Evolutionary conservation across 2,797 vertebrate species (phyloP).

Genomic region (Cirrhinus mrigala): DNA sequence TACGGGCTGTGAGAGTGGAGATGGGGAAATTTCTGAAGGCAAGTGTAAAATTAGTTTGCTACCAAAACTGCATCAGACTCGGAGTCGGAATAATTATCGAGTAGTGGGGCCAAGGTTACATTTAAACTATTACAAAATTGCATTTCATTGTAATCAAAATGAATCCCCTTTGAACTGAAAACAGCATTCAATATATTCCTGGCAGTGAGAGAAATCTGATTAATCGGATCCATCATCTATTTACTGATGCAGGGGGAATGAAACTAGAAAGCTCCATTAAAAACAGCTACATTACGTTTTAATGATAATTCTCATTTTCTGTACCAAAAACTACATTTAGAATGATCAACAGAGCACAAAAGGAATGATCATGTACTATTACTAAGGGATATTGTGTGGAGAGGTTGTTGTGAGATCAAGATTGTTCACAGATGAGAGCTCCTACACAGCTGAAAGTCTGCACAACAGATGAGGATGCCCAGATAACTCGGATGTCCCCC

Average conservation of each 20-base stretch:
- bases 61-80: slow-evolving; percentile 78
- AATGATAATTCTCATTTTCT: slow-evolving; percentile 52
- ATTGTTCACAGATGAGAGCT: neutral
- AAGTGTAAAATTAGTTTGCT: slow-evolving; percentile 76
- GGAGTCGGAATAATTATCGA: slow-evolving; percentile 76
- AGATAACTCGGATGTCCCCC: neutral
- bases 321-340: slow-evolving; percentile 22
- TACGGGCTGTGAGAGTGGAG: slow-evolving; percentile 70
- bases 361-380: slow-evolving; percentile 19
- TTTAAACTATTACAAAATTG: slow-evolving; percentile 44
- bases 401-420: slow-evolving; percentile 4
- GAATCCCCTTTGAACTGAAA: slow-evolving; percentile 30
- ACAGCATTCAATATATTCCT: slow-evolving; percentile 33
- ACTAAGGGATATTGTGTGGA: slow-evolving; percentile 12
- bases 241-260: slow-evolving; percentile 27
- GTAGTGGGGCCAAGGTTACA: slow-evolving; percentile 29
- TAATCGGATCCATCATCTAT: slow-evolving; percentile 51
- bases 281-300: slow-evolving; percentile 39
- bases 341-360: slow-evolving; percentile 28
- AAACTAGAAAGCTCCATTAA: slow-evolving; percentile 30
- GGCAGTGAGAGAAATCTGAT: slow-evolving; percentile 28
- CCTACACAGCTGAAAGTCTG: neutral
- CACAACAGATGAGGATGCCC: slow-evolving; percentile 10
- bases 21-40: slow-evolving; percentile 55
- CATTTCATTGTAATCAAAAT: slow-evolving; percentile 44